These are phyloP conservation scores for Scytalopus superciliaris DNA, from an alignment of 2,113 vertebrate species.

Conservation along the genomic window DNA sequence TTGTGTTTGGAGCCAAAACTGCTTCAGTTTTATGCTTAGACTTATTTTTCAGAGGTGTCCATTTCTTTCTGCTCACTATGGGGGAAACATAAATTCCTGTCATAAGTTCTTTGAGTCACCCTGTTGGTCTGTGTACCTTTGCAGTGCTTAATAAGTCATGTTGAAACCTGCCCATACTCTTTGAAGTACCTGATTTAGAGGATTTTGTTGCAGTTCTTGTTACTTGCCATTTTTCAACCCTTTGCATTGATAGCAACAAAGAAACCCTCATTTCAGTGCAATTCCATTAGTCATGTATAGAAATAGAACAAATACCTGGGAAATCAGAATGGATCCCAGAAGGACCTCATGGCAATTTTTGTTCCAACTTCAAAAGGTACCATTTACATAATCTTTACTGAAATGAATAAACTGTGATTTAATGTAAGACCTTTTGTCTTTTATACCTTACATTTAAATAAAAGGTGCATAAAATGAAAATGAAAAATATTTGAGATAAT, in stretches of 20 bases:
- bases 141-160: not conserved
- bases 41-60: not conserved
- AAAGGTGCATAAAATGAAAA: not conserved
- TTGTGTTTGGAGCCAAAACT: not conserved
- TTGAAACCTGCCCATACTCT: not conserved
- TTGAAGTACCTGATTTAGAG: constrained; percentile 5
- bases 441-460: not conserved
- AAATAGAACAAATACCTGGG: constrained; percentile 11
- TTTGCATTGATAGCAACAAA: not conserved
- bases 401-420: not conserved
- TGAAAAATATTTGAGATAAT: not conserved
- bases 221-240: not conserved
- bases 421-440: not conserved
- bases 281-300: not conserved
- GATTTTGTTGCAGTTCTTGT: not conserved
- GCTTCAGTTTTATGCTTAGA: not conserved
- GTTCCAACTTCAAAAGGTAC: not conserved
- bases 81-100: not conserved
- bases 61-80: not conserved
- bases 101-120: not conserved
- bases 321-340: constrained; percentile 38
- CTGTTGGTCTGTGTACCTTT: not conserved
- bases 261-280: not conserved
- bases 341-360: not conserved
- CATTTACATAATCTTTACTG: constrained; percentile 25